These are phyloP conservation scores for Rousettus leschenaultii DNA, from an alignment of 2,113 vertebrate species.

Conservation along the genomic window DNA sequence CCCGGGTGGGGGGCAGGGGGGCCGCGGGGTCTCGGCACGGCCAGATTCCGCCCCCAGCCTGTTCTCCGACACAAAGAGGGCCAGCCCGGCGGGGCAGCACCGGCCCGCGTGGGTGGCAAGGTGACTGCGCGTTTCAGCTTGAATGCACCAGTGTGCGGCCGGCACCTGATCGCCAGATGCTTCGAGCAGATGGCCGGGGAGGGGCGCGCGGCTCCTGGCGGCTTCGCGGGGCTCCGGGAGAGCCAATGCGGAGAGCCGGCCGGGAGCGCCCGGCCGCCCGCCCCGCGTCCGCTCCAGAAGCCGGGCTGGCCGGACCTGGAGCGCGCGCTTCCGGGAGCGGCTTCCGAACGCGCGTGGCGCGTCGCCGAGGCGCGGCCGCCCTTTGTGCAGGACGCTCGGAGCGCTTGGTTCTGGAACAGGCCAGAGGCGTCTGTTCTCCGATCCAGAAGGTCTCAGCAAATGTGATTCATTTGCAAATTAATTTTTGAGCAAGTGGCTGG, in stretches of 20 bases:
- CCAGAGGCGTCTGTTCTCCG: background rate
- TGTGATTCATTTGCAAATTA: conserved; percentile 62
- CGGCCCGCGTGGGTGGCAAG: conserved; percentile 88
- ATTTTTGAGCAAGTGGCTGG: conserved; percentile 63
- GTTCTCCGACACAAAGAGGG: conserved; percentile 82
- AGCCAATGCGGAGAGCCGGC: conserved; percentile 78
- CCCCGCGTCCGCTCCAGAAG: conserved; percentile 32
- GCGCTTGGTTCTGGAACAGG: background rate
- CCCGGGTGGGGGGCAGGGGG: conserved; percentile 52
- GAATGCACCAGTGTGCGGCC: conserved; percentile 84
- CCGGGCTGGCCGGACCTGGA: background rate
- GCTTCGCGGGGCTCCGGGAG: conserved; percentile 84
- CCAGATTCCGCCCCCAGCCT: conserved; percentile 66
- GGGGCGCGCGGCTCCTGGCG: conserved; percentile 82
- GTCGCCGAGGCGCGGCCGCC: too few species aligned
- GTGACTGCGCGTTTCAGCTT: conserved; percentile 89
- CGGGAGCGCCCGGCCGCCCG: conserved; percentile 61
- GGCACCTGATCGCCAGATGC: conserved; percentile 89
- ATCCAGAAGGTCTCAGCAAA: conserved; percentile 57
- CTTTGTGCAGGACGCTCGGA: too few species aligned
- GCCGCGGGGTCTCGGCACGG: conserved; percentile 70
- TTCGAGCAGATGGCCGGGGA: conserved; percentile 88
- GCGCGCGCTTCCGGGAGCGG: background rate
- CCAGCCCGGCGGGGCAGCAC: conserved; percentile 81
- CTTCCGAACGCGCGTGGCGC: background rate